A percentile compares a stretch with the other conserved stretches of the same genome.
Conservation (phyloP, 2,888 invertebrate genomes). For the Sphaeridia pumilis region DNA sequence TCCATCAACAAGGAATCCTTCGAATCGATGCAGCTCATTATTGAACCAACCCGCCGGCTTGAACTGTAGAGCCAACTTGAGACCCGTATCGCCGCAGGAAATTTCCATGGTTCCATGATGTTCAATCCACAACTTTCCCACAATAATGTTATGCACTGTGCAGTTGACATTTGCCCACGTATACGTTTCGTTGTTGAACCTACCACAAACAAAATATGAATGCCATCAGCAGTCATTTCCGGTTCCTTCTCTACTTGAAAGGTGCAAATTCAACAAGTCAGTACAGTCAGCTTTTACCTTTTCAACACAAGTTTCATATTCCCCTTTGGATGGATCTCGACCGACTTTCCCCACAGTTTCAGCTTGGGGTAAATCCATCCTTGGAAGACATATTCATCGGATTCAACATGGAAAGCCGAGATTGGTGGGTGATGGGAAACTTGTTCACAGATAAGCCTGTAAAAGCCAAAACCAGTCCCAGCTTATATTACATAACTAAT, state of each 20-base stretch:
- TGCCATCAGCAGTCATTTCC: too few relatives aligned
- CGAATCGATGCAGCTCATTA: constrained; percentile 76
- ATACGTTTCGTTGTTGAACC: constrained; percentile 83
- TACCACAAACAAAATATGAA: constrained; percentile 38
- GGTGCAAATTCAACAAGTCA: too few relatives aligned
- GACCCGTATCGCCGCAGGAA: constrained; percentile 57
- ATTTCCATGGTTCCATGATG: constrained; percentile 78
- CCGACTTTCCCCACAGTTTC: constrained; percentile 91
- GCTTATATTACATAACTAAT: too few relatives aligned
- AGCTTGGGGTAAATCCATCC: constrained; percentile 92
- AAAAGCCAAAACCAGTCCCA: too few relatives aligned
- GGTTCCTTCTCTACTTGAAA: too few relatives aligned
- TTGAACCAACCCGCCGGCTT: constrained; percentile 82
- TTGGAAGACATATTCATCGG: constrained; percentile 68
- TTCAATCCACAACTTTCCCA: constrained; percentile 93
- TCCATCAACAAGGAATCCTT: constrained; percentile 70
- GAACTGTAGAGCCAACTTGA: constrained; percentile 62
- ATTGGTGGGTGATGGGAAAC: constrained; percentile 95
- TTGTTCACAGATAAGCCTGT: constrained; percentile 71
- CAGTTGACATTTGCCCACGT: constrained; percentile 93
- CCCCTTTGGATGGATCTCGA: constrained; percentile 89
- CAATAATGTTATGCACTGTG: constrained; percentile 90
- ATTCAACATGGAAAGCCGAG: constrained; percentile 86
- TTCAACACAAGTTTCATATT: constrained; percentile 46
- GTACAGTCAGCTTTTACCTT: too few relatives aligned